Percentiles rank a stretch among this genome's conserved stretches.
Evolutionary conservation across 37 sponge, comb jelly and placozoan genomes (phyloP).

Genomic region (Halichondria panicea): DNA sequence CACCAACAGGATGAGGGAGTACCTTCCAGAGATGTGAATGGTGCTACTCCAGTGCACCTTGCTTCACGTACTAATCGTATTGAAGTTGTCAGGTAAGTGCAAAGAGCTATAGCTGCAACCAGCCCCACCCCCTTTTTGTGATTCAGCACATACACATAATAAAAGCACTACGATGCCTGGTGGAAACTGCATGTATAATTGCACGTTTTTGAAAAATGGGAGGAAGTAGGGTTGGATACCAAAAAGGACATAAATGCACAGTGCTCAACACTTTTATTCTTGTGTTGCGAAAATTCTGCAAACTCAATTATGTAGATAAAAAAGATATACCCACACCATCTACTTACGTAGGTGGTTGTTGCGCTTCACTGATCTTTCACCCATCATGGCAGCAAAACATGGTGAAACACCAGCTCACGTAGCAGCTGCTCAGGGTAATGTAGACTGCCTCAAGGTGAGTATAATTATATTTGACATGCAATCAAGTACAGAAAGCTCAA

Average conservation of each 20-base stretch:
- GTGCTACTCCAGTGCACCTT: constrained; percentile 73
- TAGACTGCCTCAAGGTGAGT: constrained; percentile 48
- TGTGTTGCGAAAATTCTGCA: too few species aligned
- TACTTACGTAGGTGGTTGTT: constrained; percentile 56
- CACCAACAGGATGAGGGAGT: constrained; percentile 26
- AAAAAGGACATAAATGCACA: too few species aligned
- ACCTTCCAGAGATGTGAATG: constrained; percentile 50
- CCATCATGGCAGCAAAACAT: constrained; percentile 36
- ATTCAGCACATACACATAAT: not conserved
- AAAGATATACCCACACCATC: too few species aligned
- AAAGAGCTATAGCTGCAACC: not conserved
- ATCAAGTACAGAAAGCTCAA: too few species aligned
- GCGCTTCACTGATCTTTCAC: constrained; percentile 56
- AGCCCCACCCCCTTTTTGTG: not conserved
- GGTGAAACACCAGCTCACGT: constrained; percentile 81
- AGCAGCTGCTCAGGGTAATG: constrained; percentile 69
- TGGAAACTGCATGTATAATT: not conserved
- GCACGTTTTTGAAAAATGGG: not conserved
- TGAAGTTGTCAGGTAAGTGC: constrained; percentile 57
- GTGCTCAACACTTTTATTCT: too few species aligned
- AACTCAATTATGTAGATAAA: too few species aligned
- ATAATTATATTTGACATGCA: too few species aligned
- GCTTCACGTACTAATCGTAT: constrained; percentile 50
- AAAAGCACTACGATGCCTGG: not conserved
- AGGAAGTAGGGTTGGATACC: not conserved